These are phyloP conservation scores for Zygaena filipendulae DNA, from an alignment of 2,888 invertebrate genomes.

Conservation along the genomic window DNA sequence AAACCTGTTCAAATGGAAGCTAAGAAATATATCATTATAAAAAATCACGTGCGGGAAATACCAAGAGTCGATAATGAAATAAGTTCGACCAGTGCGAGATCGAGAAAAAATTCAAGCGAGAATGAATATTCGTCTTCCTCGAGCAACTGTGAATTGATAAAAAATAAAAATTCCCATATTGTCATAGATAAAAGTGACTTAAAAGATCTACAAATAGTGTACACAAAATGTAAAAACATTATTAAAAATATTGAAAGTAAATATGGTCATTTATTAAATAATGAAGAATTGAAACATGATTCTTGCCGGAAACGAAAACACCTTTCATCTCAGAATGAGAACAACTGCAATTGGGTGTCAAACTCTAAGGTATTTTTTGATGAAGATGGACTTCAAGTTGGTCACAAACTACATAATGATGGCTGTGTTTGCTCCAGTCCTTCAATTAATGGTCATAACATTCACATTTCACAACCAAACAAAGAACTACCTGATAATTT, in stretches of 20 bases:
- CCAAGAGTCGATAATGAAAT: conserved; percentile 4
- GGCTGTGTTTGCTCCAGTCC: background rate
- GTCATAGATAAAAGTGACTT: conserved; percentile 35
- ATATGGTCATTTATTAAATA: conserved; percentile 45
- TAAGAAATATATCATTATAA: conserved; percentile 31
- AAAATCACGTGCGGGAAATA: conserved; percentile 33
- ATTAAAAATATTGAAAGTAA: conserved; percentile 43
- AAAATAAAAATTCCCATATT: too few relatives aligned
- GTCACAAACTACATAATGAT: conserved; percentile 17
- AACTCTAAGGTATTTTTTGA: conserved; percentile 50
- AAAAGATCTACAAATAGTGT: conserved; percentile 36
- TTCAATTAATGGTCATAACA: background rate
- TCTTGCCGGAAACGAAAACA: conserved; percentile 10
- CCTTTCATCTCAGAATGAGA: conserved; percentile 11
- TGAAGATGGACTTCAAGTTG: conserved; percentile 38
- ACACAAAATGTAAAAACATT: conserved; percentile 41
- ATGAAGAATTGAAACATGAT: conserved; percentile 17
- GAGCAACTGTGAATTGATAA: too few relatives aligned
- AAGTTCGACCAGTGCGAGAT: too few relatives aligned
- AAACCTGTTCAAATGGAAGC: conserved; percentile 20
- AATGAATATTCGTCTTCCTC: too few relatives aligned
- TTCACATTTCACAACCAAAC: conserved; percentile 13
- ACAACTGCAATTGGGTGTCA: conserved; percentile 31
- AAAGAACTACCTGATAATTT: conserved; percentile 33
- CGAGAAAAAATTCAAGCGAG: too few relatives aligned